Base-by-base conservation (phyloP, 2,888 invertebrate species). In the Synanthedon vespiformis region DNA sequence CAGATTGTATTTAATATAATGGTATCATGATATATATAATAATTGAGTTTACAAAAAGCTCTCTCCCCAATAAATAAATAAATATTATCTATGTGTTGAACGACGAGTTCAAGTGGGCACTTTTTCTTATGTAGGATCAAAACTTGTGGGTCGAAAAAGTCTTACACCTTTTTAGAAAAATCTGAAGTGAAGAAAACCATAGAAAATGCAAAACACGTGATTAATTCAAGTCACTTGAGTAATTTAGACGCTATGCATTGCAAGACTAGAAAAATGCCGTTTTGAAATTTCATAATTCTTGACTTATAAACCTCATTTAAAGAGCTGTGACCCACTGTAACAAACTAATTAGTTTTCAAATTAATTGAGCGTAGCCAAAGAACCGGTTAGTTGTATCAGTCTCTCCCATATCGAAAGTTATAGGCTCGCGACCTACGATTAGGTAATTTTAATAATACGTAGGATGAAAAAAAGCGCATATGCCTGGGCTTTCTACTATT, bases 311-410 rank as follows among this genome's bases (percentile, higher is more conserved):
- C 72, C 74, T 74, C 66, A 71, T 70, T 77, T 73, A 57, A 55
- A 60, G 67, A 64, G 65, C 62, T 63, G 48, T 52, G 57, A 77
- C 73, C 74, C 70, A 64, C 67, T 75, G 69, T 72, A 71, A 67
- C 67, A 72, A 69, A 76, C 68, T 71, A 80, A 84, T 79, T 79
- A 76, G 77, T 80, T 80, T 80, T 74, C 65, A 77, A 81, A 77
- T 78, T 80, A 79, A 80, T 81, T 78, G 73, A 73, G 72, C 73
- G 72, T 77, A 76, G 73, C 67, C 57, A 53, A 22, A 67, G 61
- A 80, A 84, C 84, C 77, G 81, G 84, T 84, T 72, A 60, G 57
- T 62, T 65, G 64, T 74, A 71, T 73, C 68, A 69, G 57, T 76
- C 65, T 66, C 70, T 68, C 67, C 71, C 72, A 78, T 74, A 76